Conservation (phyloP, 2,113 vertebrate species). For the Sprattus sprattus region DNA sequence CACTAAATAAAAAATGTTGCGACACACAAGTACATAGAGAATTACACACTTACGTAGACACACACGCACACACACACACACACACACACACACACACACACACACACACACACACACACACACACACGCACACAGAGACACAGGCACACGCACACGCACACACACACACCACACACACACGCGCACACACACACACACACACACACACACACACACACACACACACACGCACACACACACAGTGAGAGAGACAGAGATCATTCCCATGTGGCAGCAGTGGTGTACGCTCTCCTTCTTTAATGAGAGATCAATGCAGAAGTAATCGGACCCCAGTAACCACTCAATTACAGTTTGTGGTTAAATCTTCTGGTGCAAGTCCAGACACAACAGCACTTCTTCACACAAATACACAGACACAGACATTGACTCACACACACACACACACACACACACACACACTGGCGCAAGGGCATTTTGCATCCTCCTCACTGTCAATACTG, state of each 20-base stretch:
- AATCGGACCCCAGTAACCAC: too few species aligned
- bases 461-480: not conserved
- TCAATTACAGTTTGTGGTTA: too few species aligned
- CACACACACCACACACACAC: not conserved
- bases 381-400: too few species aligned
- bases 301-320: too few species aligned
- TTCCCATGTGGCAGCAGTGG: too few species aligned
- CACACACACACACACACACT: not conserved
- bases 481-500: not conserved
- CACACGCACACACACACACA: not conserved
- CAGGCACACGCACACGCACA: not conserved
- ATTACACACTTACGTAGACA: not conserved
- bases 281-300: too few species aligned
- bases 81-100: not conserved
- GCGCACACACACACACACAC: not conserved
- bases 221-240: not conserved
- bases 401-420: not conserved
- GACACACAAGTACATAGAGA: not conserved
- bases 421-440: not conserved
- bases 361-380: too few species aligned
- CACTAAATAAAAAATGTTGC: too few species aligned
- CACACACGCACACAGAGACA: not conserved
- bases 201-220: conserved; percentile 4
- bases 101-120: not conserved
- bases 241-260: not conserved